These are phyloP conservation scores for Phrynosoma blainvillii DNA, from an alignment of 2,113 vertebrate species.

Conservation along the genomic window DNA sequence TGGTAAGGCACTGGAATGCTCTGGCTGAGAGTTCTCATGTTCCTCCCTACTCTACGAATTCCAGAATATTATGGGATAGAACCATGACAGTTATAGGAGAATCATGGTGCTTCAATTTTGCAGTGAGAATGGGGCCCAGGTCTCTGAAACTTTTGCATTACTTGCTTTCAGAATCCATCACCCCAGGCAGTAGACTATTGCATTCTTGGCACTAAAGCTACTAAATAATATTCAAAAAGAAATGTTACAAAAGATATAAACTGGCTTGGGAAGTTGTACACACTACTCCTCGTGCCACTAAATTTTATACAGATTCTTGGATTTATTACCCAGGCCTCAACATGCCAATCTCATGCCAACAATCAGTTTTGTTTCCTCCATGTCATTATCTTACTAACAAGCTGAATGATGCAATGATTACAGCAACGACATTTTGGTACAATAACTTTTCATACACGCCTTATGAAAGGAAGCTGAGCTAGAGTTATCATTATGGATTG, in stretches of 20 bases:
- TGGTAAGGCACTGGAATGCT: no score
- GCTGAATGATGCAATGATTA: slow-evolving; percentile 62
- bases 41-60: no score
- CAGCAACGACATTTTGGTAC: background rate
- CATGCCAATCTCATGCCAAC: slow-evolving; percentile 31
- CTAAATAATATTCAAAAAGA: no score
- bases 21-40: no score
- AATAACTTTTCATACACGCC: slow-evolving; percentile 10
- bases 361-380: slow-evolving; percentile 51
- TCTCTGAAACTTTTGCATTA: background rate
- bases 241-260: background rate
- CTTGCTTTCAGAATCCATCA: background rate
- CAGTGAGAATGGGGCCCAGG: no score
- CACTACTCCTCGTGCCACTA: no score
- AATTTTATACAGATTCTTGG: background rate
- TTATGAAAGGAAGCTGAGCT: background rate
- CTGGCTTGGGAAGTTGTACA: no score
- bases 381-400: slow-evolving; percentile 63
- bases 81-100: no score
- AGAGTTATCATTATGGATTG: background rate
- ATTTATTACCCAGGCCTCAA: slow-evolving; percentile 36
- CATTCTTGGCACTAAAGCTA: background rate
- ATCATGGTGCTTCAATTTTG: no score
- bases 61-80: no score
- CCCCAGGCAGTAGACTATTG: no score